A percentile compares a stretch with the other conserved stretches of the same genome.
These are phyloP conservation scores for Onychostruthus taczanowskii DNA, from an alignment of 2,113 vertebrate genomes.

Conservation along the genomic window DNA sequence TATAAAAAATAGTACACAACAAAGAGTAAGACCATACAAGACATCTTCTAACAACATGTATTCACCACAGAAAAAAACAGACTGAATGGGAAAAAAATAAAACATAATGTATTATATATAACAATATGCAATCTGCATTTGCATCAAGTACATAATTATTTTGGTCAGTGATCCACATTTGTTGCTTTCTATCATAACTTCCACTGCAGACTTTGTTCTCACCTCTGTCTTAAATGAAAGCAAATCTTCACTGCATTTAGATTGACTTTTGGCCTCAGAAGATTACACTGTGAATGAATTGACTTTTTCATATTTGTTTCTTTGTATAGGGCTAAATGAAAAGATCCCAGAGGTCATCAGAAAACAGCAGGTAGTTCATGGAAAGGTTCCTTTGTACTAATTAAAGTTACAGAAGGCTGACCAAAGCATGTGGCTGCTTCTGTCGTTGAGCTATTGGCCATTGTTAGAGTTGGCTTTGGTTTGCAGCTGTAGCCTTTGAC, in stretches of 20 bases:
- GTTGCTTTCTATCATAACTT: conserved; percentile 89
- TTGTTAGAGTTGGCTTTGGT: conserved; percentile 99
- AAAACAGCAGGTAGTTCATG: conserved; percentile 98
- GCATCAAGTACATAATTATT: conserved; percentile 92
- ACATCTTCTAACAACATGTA: conserved; percentile 93
- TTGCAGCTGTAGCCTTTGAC: conserved; percentile 99
- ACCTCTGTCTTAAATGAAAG: conserved; percentile 83
- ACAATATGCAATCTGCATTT: conserved; percentile 95
- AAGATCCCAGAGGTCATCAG: conserved; percentile 99
- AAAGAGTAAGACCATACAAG: conserved; percentile 86
- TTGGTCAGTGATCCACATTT: conserved; percentile 96
- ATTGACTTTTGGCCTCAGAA: conserved; percentile 87
- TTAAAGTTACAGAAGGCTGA: conserved; percentile 98
- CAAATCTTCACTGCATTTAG: conserved; percentile 81
- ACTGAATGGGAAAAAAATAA: conserved; percentile 74
- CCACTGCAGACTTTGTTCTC: conserved; percentile 81
- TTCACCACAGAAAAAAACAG: conserved; percentile 85
- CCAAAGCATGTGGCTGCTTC: conserved; percentile 94
- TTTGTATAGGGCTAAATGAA: conserved; percentile 95
- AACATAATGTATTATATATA: conserved; percentile 81
- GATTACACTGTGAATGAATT: conserved; percentile 86
- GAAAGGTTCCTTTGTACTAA: conserved; percentile 98
- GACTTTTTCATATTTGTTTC: conserved; percentile 81
- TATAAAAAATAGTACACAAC: conserved; percentile 89
- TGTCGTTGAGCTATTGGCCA: conserved; percentile 99